A percentile compares a stretch with the other conserved stretches of the same genome.
Conservation (phyloP, 1,140 invertebrate genomes). For the Papilio helenus region DNA sequence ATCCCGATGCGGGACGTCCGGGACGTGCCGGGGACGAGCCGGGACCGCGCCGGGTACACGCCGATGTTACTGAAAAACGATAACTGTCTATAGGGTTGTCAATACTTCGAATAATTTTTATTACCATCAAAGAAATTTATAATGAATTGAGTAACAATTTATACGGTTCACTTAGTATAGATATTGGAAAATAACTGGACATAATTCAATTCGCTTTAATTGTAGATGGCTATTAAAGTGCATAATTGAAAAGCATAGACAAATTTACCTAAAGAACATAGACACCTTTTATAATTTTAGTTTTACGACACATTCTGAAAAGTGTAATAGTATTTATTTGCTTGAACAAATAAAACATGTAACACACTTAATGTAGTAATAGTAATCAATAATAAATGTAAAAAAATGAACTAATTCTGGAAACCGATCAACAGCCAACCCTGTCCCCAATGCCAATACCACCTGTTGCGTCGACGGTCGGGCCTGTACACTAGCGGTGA, state of each 20-base stretch:
- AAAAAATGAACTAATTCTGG: constrained; percentile 12
- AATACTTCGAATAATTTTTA: background rate
- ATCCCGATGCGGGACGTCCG: constrained; percentile 59
- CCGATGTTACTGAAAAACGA: constrained; percentile 68
- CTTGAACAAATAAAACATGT: constrained; percentile 29
- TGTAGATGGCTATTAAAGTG: no score
- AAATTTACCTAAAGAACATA: no score
- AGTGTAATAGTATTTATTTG: constrained; percentile 14
- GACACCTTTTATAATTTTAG: no score
- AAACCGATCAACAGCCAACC: constrained; percentile 69
- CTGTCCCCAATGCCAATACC: constrained; percentile 72
- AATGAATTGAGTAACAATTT: no score
- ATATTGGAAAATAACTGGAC: no score
- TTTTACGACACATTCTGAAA: background rate
- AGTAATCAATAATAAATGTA: no score
- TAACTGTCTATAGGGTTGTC: constrained; percentile 62
- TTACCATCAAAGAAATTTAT: no score
- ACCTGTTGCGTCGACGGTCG: constrained; percentile 79
- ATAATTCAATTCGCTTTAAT: no score
- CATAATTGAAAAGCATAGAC: no score
- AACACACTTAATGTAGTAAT: no score
- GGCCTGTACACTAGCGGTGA: no score
- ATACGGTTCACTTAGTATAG: no score
- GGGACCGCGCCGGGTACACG: constrained; percentile 38
- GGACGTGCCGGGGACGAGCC: constrained; percentile 40